Evolutionary conservation across 2,113 vertebrate species (phyloP), one percentile per base, ranked within the genome.

Genomic region (Apteryx mantelli): DNA sequence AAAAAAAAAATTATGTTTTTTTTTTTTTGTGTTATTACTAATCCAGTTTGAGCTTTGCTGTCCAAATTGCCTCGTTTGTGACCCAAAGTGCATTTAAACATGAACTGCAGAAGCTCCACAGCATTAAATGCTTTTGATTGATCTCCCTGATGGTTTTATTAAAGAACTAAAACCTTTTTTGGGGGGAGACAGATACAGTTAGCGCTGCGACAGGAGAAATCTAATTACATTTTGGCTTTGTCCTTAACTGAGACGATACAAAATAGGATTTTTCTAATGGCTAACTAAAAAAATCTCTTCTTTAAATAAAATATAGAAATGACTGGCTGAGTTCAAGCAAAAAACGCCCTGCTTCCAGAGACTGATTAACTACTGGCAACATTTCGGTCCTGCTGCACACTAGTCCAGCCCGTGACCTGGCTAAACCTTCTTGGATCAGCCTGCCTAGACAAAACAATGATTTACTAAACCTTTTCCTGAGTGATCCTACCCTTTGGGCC

Each of bases 41-140:
- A 96, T 97, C 89, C 1, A 0, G 61, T 96, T 97, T 96, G 94
- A 96, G 91, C 80, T 90, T 76, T 96, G 61, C 88, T 96, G 76
- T 96, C 69, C 86, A 95, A 93, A 96, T 96, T 95, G 94, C 94
- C 90, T 97, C 40, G 5, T 96, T 97, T 95, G 96, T 94, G 94
- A 97, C 96, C 95, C 88, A 90, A 40, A 97, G 94, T 96, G 89
- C 95, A 97, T 97, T 97, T 97, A 96, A 97, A 97, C 93, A 93
- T 96, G 97, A 97, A 97, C 95, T 96, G 85, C 91, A 91, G 94
- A 95, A 96, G 91, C 93, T 91, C 77, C 79, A 73, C 5, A 0
- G 89, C 93, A 96, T 97, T 97, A 97, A 97, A 97, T 96, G 96
- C 73, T 96, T 97, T 78, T 96, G 96, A 97, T 97, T 97, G 97